Evolutionary conservation across 2,113 vertebrate species (phyloP), one percentile per base, ranked within the genome.

Genomic region (Sylvilagus bachmani): DNA sequence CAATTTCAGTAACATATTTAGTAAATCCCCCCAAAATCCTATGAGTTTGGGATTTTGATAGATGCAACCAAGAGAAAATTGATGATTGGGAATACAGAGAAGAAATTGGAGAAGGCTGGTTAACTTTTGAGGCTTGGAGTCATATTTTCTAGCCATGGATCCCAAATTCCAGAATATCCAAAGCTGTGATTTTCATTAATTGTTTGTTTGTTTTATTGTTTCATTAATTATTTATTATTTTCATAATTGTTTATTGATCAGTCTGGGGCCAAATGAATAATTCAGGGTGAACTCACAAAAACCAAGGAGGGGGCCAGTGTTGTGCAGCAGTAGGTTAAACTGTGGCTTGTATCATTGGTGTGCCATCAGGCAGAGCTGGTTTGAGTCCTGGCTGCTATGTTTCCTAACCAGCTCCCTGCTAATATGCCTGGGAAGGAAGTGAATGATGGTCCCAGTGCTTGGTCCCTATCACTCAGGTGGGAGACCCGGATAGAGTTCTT

Each of bases 141-240:
- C 49, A 24, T 80, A 49, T 44, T 91, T 91, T 83, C 70, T 49
- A 85, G n/a, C 67, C 24, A 25, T 33, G 64, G 73, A 33, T 91
- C 49, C 33, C 58, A 96, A 73, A 92, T 77, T 53, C 74, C 62
- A 92, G 75, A 92, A 64, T 75, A 70, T 29, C 6, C 70, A 91
- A 73, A 78, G 83, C 17, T 38, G 53, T 89, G 75, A 33, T 70
- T 77, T 92, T 78, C 58, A 51, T 88, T 88, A 95, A 67, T 10
- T 85, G 51, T 44, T 44, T 44, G 6, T n/a, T n/a, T n/a, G n/a
- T n/a, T n/a, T n/a, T n/a, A 44, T 44, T 44, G 38, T 44, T 44
- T 44, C 6, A 44, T 44, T 44, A 44, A 44, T 6, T 44, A 44
- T 44, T 44, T 44, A 44, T 44, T 44, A 44, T 44, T 6, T 44